phyloP scores from a whole-genome alignment of 2,888 invertebrate genomes.

The Caenorhabditis auriculariae region DNA sequence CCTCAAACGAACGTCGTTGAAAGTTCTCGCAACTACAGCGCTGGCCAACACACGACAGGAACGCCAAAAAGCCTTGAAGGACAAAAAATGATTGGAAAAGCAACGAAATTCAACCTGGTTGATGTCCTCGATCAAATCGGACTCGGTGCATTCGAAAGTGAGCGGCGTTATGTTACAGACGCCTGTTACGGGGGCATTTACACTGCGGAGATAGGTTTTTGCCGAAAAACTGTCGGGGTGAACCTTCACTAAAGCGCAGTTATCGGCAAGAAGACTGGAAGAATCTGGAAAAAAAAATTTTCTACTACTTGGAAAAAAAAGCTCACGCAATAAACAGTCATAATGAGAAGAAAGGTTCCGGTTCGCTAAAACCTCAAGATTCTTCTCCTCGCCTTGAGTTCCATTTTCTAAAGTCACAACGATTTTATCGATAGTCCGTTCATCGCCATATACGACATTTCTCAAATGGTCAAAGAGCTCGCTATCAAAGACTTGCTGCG shows the following conservation, averaged over 20 bases:
- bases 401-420: conserved; percentile 13
- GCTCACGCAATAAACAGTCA: conserved; percentile 29
- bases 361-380: conserved; percentile 15
- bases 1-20: no score
- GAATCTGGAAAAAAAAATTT: conserved; percentile 14
- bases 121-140: neutral
- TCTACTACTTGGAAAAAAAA: neutral
- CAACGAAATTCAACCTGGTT: no score
- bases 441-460: conserved; percentile 24
- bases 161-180: no score
- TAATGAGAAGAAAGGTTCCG: conserved; percentile 23
- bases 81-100: no score
- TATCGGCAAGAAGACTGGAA: conserved; percentile 15
- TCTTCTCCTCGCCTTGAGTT: neutral
- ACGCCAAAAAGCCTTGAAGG: no score
- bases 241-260: conserved; percentile 18
- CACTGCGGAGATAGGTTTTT: conserved; percentile 12
- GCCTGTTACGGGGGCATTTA: conserved; percentile 19
- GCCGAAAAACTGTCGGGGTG: conserved; percentile 14
- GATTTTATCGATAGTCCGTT: conserved; percentile 27
- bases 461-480: conserved; percentile 32
- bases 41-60: no score
- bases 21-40: no score
- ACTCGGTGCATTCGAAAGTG: no score
- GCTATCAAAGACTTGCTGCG: no score